Percentiles rank a stretch among this genome's conserved stretches.
phyloP scores from a whole-genome alignment of 2,888 invertebrate genomes.

The Chrysodeixis includens region DNA sequence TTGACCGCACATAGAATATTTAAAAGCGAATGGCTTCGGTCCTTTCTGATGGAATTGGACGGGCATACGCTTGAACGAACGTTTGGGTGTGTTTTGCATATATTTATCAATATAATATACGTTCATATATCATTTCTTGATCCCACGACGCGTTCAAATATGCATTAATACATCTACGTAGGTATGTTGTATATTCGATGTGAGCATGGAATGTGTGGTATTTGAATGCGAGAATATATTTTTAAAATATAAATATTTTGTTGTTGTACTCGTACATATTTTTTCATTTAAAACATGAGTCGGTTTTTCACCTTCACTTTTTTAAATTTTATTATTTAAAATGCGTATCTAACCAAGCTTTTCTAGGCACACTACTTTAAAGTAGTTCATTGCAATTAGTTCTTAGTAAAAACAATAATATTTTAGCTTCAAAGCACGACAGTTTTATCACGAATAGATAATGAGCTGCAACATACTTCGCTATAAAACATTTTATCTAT shows the following conservation, averaged over 20 bases:
- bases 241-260: not conserved
- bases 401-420: no score
- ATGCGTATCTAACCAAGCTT: no score
- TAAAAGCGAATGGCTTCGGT: constrained; percentile 80
- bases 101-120: constrained; percentile 61
- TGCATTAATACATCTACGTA: not conserved
- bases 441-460: no score
- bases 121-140: constrained; percentile 27
- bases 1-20: constrained; percentile 88
- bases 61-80: constrained; percentile 78
- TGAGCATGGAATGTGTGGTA: not conserved
- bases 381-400: no score
- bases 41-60: constrained; percentile 78
- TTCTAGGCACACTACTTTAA: no score
- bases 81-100: constrained; percentile 68
- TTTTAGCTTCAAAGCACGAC: no score
- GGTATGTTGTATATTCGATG: not conserved
- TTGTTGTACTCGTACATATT: no score
- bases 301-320: no score
- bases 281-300: no score
- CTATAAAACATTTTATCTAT: no score
- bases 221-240: not conserved
- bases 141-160: not conserved
- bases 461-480: no score
- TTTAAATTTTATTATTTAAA: no score